Base-by-base conservation (phyloP, 1,140 invertebrate species). In the Calephelis nemesis region DNA sequence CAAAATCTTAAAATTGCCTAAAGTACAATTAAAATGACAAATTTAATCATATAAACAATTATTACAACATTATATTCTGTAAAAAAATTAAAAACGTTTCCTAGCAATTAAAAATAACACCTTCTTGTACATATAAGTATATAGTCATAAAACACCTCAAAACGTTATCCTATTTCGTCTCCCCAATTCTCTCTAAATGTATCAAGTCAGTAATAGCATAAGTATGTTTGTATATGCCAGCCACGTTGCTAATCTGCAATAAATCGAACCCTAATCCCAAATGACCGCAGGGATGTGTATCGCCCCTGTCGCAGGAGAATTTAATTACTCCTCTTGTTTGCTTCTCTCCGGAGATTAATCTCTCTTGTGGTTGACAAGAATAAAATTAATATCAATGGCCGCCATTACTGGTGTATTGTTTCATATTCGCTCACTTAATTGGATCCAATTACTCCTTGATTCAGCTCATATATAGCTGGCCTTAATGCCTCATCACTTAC, bases 321-420 rank as follows among this genome's bases (percentile, higher is more conserved):
- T 85, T 87, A 89, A 87, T 89, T 86, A 86, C 72, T 64, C 60
- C 75, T 68, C 65, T 70, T 79, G 73, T 78, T 76, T 62, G 67
- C 69, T 58, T 70, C 48, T 73, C 79, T 72, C 77, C 65, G 63
- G 73, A 74, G 79, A 81, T 71, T 72, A 74, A 77, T 73, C 39
- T 39, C 47, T 66, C 65, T 72, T 74, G 69, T 63, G 72, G 68
- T 71, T 68, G 68, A 73, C 68, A 74, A 67, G 54, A 63, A 72
- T 74, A 69, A 72, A 72, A 70, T 74, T 72, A 76, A 72, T 74
- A 70, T 73, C 72, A 69, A 75, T 73, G 63, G 42, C 58, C 48
- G 48, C 48, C 68, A 72, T 75, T 74, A 74, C 64, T 52, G 63
- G 63, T 47, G 50, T 63, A 67, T 68, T 67, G 62, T 50, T 72